Evolutionary conservation across 2,888 invertebrate species (phyloP).

Genomic region (Capitulum mitella): DNA sequence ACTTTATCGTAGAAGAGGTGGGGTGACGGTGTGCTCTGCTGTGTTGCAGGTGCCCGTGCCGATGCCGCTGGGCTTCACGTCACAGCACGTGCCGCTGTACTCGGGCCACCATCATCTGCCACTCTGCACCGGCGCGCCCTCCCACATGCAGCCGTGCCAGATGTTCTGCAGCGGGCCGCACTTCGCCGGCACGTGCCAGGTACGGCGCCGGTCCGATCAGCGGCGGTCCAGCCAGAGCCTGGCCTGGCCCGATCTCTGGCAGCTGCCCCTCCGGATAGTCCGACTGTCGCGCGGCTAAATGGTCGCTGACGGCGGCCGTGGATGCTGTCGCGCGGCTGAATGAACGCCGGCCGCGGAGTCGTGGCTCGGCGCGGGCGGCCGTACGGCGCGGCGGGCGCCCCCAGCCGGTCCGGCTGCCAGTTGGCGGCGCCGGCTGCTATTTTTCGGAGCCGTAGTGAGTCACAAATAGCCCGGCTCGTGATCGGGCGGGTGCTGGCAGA

Average conservation of each 20-base stretch:
- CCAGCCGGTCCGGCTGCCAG: background rate
- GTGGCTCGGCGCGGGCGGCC: too few relatives aligned
- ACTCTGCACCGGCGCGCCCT: background rate
- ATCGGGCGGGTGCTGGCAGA: background rate
- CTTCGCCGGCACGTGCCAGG: conserved; percentile 21
- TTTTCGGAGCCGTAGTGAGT: background rate
- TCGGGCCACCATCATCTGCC: conserved; percentile 16
- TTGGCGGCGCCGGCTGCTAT: background rate
- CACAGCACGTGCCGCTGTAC: conserved; percentile 9
- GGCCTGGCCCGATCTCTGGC: too few relatives aligned
- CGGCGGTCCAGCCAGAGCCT: too few relatives aligned
- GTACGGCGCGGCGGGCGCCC: too few relatives aligned
- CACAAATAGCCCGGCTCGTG: background rate
- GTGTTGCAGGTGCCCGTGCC: background rate
- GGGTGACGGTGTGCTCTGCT: background rate
- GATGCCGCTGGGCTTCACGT: conserved; percentile 1
- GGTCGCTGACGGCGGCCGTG: too few relatives aligned
- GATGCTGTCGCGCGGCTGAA: too few relatives aligned
- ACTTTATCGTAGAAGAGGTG: too few relatives aligned
- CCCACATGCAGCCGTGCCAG: conserved; percentile 10
- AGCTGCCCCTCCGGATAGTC: too few relatives aligned
- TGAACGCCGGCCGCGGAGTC: too few relatives aligned
- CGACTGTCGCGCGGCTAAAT: too few relatives aligned
- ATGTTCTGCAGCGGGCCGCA: conserved; percentile 3
- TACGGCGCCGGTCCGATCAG: too few relatives aligned